Evolutionary conservation across 1,140 invertebrate genomes (phyloP).

Genomic region (Cydia splendana): DNA sequence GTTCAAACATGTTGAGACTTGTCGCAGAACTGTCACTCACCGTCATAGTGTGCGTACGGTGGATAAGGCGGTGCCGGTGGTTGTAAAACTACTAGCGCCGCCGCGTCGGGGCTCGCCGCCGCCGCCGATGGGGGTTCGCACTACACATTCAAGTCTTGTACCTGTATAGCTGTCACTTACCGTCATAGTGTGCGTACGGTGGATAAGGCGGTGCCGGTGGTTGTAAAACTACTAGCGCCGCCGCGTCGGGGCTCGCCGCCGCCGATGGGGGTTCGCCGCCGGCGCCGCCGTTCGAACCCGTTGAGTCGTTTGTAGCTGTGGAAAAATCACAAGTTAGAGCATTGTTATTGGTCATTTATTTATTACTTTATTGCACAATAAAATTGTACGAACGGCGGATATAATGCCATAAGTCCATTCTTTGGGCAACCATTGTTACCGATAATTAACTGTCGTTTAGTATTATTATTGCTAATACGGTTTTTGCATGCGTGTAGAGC

Average conservation of each 20-base stretch:
- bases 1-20: constrained; percentile 54
- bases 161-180: constrained; percentile 47
- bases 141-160: no score
- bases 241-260: constrained; percentile 70
- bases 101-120: constrained; percentile 71
- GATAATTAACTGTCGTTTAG: no score
- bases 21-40: constrained; percentile 45
- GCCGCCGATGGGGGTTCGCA: constrained; percentile 67
- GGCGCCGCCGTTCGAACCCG: constrained; percentile 64
- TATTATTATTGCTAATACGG: no score
- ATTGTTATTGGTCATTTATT: no score
- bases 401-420: no score
- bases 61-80: constrained; percentile 72
- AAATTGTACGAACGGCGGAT: no score
- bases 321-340: constrained; percentile 9
- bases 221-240: constrained; percentile 69
- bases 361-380: no score
- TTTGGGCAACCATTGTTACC: no score
- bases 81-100: constrained; percentile 69
- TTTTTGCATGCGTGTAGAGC: no score
- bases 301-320: constrained; percentile 75
- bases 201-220: constrained; percentile 72
- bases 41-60: constrained; percentile 72
- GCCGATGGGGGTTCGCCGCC: constrained; percentile 67
- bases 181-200: constrained; percentile 72